phyloP scores from a whole-genome alignment of 2,113 vertebrate genomes.

The Chrysochloris asiatica region DNA sequence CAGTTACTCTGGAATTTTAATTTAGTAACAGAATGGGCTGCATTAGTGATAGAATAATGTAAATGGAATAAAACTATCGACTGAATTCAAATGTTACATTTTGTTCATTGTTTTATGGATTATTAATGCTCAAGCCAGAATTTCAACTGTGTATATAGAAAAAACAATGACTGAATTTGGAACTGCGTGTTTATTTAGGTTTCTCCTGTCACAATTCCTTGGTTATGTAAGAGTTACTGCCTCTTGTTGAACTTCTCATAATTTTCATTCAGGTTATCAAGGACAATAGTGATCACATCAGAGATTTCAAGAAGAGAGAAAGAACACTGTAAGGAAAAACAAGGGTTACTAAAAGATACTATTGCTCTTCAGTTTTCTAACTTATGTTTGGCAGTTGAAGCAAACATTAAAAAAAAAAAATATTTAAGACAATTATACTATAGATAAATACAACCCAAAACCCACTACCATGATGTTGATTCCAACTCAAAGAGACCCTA shows the following conservation, averaged over 20 bases:
- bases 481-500: neutral
- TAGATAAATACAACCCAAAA: no score
- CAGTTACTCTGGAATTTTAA: slow-evolving; percentile 39
- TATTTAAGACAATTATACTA: neutral
- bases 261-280: neutral
- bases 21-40: neutral
- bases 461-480: no score
- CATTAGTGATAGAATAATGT: neutral
- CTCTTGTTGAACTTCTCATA: neutral
- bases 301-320: neutral
- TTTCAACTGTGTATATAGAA: neutral
- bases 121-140: neutral
- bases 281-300: neutral
- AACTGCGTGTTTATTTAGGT: neutral
- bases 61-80: neutral
- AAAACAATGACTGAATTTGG: neutral
- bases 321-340: neutral
- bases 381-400: neutral
- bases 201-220: neutral
- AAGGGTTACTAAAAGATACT: neutral
- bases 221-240: neutral
- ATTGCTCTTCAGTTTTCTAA: neutral
- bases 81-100: neutral
- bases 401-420: neutral
- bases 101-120: neutral